Percentiles rank a stretch among this genome's conserved stretches.
These are phyloP conservation scores for Helicoverpa assulta DNA, from an alignment of 2,888 invertebrate genomes.

Conservation along the genomic window DNA sequence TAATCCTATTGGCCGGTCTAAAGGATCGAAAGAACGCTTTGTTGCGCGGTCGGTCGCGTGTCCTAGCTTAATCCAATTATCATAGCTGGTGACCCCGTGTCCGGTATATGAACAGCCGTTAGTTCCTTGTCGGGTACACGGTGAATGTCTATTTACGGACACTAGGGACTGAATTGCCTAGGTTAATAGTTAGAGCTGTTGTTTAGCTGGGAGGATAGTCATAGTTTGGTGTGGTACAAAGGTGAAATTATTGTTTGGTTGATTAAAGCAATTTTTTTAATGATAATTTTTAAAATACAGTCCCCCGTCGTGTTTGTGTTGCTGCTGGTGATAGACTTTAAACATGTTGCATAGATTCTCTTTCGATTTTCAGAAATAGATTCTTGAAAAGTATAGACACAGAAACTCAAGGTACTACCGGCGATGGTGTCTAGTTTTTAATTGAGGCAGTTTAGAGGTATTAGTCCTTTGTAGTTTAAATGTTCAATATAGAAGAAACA, in stretches of 20 bases:
- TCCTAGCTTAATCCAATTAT: constrained; percentile 83
- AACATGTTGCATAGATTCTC: too few relatives aligned
- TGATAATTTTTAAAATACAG: too few relatives aligned
- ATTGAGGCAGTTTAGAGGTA: background rate
- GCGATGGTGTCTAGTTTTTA: too few relatives aligned
- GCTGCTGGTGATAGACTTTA: too few relatives aligned
- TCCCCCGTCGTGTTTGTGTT: too few relatives aligned
- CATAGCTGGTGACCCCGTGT: constrained; percentile 67
- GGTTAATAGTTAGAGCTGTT: constrained; percentile 30
- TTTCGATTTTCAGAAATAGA: too few relatives aligned
- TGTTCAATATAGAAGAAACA: too few relatives aligned
- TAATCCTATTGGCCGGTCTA: constrained; percentile 83
- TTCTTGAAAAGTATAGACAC: too few relatives aligned
- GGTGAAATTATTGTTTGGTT: background rate
- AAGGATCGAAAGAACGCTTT: constrained; percentile 78
- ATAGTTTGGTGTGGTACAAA: constrained; percentile 3
- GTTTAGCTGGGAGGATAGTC: constrained; percentile 17
- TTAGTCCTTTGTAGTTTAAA: too few relatives aligned
- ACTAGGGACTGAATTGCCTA: constrained; percentile 23
- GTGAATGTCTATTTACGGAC: constrained; percentile 51
- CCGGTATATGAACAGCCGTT: constrained; percentile 50
- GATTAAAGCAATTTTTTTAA: background rate
- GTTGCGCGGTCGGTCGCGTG: constrained; percentile 77
- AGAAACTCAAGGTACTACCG: too few relatives aligned
- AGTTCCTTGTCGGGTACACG: constrained; percentile 47